These are phyloP conservation scores for Grammomys dolichurus DNA, from an alignment of 2,113 vertebrate species.

Conservation along the genomic window DNA sequence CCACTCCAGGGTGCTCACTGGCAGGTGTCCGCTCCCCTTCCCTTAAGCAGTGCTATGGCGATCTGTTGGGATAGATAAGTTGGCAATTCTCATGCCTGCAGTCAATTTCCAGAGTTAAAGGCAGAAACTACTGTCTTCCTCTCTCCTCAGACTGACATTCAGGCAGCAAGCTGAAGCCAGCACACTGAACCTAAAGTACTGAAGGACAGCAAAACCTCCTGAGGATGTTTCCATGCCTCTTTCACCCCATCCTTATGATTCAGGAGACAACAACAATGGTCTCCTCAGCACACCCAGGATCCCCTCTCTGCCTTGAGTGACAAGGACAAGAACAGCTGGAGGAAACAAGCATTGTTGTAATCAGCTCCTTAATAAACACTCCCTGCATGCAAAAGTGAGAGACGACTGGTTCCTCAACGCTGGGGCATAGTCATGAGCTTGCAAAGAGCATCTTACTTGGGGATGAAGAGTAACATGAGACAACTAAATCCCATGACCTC, in stretches of 20 bases:
- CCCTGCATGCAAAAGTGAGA: constrained; percentile 62
- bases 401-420: constrained; percentile 26
- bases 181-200: background rate
- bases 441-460: background rate
- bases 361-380: constrained; percentile 71
- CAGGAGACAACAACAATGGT: constrained; percentile 35
- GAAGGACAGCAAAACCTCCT: constrained; percentile 18
- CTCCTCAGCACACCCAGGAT: background rate
- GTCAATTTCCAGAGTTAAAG: background rate
- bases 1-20: background rate
- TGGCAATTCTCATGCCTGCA: background rate
- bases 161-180: constrained; percentile 53
- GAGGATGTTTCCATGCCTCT: background rate
- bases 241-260: constrained; percentile 19
- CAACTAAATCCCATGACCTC: background rate
- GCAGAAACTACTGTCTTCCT: constrained; percentile 6
- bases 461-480: background rate
- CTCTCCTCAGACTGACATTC: constrained; percentile 56
- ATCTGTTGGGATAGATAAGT: background rate
- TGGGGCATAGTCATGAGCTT: background rate
- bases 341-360: constrained; percentile 49
- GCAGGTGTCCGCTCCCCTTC: background rate
- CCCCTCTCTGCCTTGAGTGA: constrained; percentile 36
- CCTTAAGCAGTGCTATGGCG: background rate
- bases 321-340: background rate